Base-by-base conservation (phyloP, 1,140 invertebrate species). In the Bombyx mandarina region DNA sequence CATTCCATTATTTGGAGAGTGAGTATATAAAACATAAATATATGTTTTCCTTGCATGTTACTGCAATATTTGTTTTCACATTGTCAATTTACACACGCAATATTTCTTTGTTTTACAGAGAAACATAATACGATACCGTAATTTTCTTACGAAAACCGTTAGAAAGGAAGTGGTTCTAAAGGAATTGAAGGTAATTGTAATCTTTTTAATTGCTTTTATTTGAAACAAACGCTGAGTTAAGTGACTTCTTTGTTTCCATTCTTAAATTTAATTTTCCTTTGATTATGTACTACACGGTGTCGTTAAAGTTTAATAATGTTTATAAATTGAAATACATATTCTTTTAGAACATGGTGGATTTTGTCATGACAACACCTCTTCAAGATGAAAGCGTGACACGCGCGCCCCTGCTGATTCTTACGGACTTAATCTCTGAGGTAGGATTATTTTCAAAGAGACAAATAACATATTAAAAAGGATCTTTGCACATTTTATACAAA, bases 1-100 rank as follows among this genome's bases (percentile, higher is more conserved):
- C 91, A 95, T 77, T 95, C 95, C 47, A 94, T 96, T 70, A 86
- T 93, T 54, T 96, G 94, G 94, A 94, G 94, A 90, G 94, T 95
- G 89, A 90, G 88, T 81, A 60, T 53, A 50, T 59, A 56, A 7
- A 55, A 18, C 44, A n/a, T 5, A 5, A n/a, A 47, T 47, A 47
- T 47, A 10, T 53, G 44, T 57, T 58, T 64, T 60, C 56, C 60
- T 60, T 57, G 46, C 50, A 57, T 55, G 49, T 56, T 48, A 57
- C 43, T 53, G 12, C 42, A 57, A 61, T 35, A 51, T 51, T 35
- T 51, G 42, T 35, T 35, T 5, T 8, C 4, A 35, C 44, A 45
- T 35, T 55, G 44, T 10, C 6, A 46, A 48, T 46, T 51, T 49
- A 45, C 52, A 56, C 42, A 51, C 22, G 22, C 47, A 62, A 49